phyloP scores from a whole-genome alignment of 2,888 invertebrate species.

The Drosophila diplacantha region DNA sequence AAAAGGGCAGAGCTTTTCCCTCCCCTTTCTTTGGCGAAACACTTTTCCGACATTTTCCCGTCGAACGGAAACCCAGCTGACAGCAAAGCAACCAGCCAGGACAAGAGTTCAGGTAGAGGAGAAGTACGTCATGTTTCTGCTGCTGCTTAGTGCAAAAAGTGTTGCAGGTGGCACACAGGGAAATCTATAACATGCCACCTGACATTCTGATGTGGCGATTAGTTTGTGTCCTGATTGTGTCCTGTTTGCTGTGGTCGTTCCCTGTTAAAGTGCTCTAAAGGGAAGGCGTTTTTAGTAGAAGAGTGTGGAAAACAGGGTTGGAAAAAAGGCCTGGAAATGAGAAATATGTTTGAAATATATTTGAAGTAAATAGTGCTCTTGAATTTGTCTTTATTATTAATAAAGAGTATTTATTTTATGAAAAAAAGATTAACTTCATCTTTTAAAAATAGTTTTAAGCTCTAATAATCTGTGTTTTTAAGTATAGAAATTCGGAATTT shows the following conservation, averaged over 20 bases:
- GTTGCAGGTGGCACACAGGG: slow-evolving; percentile 13
- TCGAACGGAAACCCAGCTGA: slow-evolving; percentile 29
- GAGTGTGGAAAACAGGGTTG: slow-evolving; percentile 24
- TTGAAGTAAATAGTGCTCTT: not conserved
- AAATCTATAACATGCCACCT: slow-evolving; percentile 48
- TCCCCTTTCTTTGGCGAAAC: slow-evolving; percentile 3
- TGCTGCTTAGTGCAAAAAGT: slow-evolving; percentile 41
- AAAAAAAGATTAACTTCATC: not conserved
- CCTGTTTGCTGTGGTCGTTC: slow-evolving; percentile 33
- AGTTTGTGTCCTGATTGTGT: slow-evolving; percentile 51
- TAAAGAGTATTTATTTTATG: not conserved
- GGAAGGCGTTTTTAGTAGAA: slow-evolving; percentile 19
- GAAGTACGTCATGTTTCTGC: slow-evolving; percentile 55
- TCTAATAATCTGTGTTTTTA: not conserved
- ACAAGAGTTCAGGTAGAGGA: slow-evolving; percentile 11
- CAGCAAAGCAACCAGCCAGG: slow-evolving; percentile 31
- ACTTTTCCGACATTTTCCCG: slow-evolving; percentile 24
- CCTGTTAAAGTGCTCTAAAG: slow-evolving; percentile 42
- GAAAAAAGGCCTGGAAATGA: not conserved
- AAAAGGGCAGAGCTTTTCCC: not conserved
- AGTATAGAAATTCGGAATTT: not conserved
- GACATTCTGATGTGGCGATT: slow-evolving; percentile 68
- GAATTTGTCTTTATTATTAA: not conserved
- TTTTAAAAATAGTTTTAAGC: not conserved
- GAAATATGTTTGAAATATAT: not conserved